Conservation (phyloP, 2,888 invertebrate species). For the Lasius fuliginosus region DNA sequence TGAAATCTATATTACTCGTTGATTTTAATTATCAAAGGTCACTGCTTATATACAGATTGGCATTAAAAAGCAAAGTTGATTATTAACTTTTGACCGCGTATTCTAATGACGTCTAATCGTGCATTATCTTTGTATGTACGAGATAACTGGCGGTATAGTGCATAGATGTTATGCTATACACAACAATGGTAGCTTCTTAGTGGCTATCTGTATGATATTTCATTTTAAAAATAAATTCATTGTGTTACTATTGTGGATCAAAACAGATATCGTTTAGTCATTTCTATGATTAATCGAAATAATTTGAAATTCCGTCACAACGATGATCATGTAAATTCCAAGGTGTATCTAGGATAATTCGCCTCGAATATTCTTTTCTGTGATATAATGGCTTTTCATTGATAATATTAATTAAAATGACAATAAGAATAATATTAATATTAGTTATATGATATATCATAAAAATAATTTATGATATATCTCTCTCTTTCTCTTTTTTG, state of each 20-base stretch:
- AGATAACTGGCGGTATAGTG: conserved; percentile 55
- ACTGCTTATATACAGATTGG: neutral
- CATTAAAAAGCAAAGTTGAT: conserved; percentile 35
- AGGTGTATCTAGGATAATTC: conserved; percentile 7
- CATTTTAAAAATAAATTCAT: neutral
- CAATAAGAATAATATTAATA: neutral
- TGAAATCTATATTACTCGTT: neutral
- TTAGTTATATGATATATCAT: neutral
- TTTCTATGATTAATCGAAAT: conserved; percentile 4
- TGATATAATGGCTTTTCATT: neutral
- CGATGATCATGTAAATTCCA: conserved; percentile 12
- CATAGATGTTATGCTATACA: neutral
- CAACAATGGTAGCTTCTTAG: neutral
- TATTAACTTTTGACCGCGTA: conserved; percentile 46
- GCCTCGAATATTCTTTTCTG: neutral
- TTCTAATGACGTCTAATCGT: conserved; percentile 67
- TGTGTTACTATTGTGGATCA: neutral
- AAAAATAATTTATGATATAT: neutral
- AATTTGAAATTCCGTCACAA: conserved; percentile 30
- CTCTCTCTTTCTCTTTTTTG: neutral
- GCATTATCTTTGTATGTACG: conserved; percentile 58
- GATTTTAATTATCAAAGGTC: neutral
- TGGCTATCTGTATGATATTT: neutral
- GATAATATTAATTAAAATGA: neutral
- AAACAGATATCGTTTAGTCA: neutral